Conservation (phyloP, 1,140 invertebrate genomes). For the Meloidogyne exigua region DNA sequence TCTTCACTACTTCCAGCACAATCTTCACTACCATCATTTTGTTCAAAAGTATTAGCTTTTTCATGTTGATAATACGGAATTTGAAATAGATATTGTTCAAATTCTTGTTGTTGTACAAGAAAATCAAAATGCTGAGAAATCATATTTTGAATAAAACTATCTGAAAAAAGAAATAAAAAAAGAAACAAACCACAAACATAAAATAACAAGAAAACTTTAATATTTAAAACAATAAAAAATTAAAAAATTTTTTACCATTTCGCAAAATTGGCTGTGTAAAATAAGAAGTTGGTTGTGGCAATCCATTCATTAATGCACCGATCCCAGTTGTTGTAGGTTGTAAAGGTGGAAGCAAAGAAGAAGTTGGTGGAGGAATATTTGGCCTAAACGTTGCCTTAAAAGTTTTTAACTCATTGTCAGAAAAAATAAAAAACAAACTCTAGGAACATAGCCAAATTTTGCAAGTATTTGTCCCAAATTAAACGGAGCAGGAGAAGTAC, state of each 20-base stretch:
- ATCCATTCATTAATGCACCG: conserved; percentile 2
- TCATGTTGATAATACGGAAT: not conserved
- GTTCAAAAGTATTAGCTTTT: not conserved
- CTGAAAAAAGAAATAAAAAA: not conserved
- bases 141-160: not conserved
- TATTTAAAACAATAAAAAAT: not conserved
- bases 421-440: conserved; percentile 12
- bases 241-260: conserved; percentile 6
- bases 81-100: too few species aligned
- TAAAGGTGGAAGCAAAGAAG: conserved; percentile 23
- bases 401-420: not conserved
- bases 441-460: conserved; percentile 42
- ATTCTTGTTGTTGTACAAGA: not conserved
- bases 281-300: conserved; percentile 13
- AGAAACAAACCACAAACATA: not conserved
- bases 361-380: conserved; percentile 13
- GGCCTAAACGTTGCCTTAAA: conserved; percentile 41
- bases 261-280: conserved; percentile 24
- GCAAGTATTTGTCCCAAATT: conserved; percentile 48
- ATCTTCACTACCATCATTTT: not conserved
- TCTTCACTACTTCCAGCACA: not conserved
- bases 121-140: not conserved
- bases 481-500: conserved; percentile 12
- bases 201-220: not conserved
- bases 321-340: conserved; percentile 20